Conservation (phyloP, 2,888 invertebrate genomes). For the Cosmopolites sordidus region DNA sequence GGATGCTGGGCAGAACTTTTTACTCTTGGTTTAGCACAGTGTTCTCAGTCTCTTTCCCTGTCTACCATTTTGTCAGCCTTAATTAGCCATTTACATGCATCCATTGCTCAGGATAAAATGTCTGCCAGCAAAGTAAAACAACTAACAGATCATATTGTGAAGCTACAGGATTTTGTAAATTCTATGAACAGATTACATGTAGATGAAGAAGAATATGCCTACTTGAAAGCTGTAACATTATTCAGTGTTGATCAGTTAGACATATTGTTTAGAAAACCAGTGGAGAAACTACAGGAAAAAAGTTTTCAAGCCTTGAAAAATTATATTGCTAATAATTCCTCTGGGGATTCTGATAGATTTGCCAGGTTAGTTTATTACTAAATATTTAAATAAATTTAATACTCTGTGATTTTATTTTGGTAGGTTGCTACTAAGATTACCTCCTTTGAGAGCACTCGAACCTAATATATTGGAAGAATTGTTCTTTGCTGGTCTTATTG, state of each 20-base stretch:
- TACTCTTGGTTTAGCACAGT: conserved; percentile 84
- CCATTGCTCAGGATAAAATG: conserved; percentile 70
- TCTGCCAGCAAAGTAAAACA: conserved; percentile 67
- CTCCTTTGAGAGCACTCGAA: conserved; percentile 67
- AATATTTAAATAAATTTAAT: background rate
- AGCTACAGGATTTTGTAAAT: conserved; percentile 77
- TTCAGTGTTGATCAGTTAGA: conserved; percentile 54
- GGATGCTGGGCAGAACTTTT: conserved; percentile 92
- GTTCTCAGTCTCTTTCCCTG: conserved; percentile 72
- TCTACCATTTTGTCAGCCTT: conserved; percentile 78
- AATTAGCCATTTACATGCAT: conserved; percentile 73
- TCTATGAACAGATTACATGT: conserved; percentile 70
- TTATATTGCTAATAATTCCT: conserved; percentile 48
- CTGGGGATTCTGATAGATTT: conserved; percentile 54
- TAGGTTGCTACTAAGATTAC: conserved; percentile 65
- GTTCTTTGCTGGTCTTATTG: conserved; percentile 87
- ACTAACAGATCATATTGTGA: conserved; percentile 74
- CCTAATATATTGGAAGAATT: conserved; percentile 81
- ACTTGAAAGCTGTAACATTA: conserved; percentile 77
- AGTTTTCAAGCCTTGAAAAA: conserved; percentile 57
- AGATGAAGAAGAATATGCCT: conserved; percentile 82
- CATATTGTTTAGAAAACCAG: conserved; percentile 49
- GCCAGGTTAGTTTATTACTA: conserved; percentile 44
- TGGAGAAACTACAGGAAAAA: conserved; percentile 60
- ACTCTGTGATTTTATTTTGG: background rate